A percentile compares a stretch with the other conserved stretches of the same genome.
Conservation (phyloP, 2,888 invertebrate species). For the Neoitamus cyanurus region DNA sequence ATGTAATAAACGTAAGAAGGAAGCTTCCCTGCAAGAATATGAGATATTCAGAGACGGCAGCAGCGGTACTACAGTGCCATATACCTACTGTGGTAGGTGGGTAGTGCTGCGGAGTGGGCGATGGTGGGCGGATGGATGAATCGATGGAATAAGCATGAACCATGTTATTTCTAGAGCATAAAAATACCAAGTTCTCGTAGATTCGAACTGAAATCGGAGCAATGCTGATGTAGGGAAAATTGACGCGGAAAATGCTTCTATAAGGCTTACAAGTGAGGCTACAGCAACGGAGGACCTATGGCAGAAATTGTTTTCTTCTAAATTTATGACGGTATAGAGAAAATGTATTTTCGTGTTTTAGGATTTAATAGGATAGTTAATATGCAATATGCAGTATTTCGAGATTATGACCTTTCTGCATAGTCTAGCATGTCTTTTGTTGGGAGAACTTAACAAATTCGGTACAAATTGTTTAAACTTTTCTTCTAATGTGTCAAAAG, state of each 20-base stretch:
- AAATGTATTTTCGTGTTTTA: neutral
- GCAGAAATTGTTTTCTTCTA: neutral
- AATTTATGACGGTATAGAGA: neutral
- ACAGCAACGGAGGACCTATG: neutral
- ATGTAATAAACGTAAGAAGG: constrained; percentile 19
- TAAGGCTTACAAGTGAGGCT: neutral
- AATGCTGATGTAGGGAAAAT: neutral
- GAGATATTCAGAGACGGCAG: neutral
- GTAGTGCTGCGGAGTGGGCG: neutral
- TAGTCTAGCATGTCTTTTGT: too few relatives aligned
- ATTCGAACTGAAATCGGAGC: neutral
- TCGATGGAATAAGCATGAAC: neutral
- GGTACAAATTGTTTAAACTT: too few relatives aligned
- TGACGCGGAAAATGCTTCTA: neutral
- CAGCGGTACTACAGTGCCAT: neutral
- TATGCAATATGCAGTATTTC: too few relatives aligned
- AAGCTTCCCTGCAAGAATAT: neutral
- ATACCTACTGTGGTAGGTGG: neutral
- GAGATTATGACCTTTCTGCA: too few relatives aligned
- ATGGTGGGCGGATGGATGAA: neutral
- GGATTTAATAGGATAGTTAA: neutral
- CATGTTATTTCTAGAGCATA: neutral
- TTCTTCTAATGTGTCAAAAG: too few relatives aligned
- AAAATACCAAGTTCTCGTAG: neutral
- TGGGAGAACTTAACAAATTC: too few relatives aligned